A percentile compares a stretch with the other conserved stretches of the same genome.
phyloP scores from a whole-genome alignment of 2,113 vertebrate genomes.

The Oncorhynchus kisutch region DNA sequence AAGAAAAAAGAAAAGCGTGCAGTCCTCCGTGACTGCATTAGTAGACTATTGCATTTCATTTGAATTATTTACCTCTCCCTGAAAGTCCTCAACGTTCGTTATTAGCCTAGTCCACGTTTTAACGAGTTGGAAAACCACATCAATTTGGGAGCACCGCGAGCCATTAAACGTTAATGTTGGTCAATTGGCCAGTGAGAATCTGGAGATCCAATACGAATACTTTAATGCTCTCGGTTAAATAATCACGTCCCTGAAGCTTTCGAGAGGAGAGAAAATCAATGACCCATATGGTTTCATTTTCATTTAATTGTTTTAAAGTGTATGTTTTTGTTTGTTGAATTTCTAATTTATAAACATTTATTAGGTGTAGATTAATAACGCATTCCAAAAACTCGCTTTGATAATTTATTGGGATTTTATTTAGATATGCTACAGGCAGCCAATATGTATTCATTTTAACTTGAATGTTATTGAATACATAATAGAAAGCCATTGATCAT shows the following conservation, averaged over 20 bases:
- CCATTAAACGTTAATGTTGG: constrained; percentile 71
- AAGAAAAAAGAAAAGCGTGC: too few relatives aligned
- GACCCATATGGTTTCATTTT: constrained; percentile 35
- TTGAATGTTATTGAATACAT: background rate
- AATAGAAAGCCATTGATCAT: background rate
- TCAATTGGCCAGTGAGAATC: constrained; percentile 62
- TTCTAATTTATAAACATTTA: background rate
- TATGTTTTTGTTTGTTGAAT: constrained; percentile 6
- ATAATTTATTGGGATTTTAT: background rate
- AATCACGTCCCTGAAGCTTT: constrained; percentile 63
- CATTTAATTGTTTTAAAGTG: constrained; percentile 38
- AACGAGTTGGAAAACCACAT: too few relatives aligned
- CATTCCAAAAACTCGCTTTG: background rate
- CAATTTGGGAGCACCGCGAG: too few relatives aligned
- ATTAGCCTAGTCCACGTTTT: too few relatives aligned
- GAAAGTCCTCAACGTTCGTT: background rate
- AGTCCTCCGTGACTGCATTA: background rate
- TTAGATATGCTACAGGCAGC: background rate
- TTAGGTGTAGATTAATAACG: background rate
- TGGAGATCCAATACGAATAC: constrained; percentile 73
- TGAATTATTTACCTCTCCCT: too few relatives aligned
- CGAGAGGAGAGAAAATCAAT: constrained; percentile 54
- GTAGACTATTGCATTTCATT: background rate
- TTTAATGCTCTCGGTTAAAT: constrained; percentile 63
- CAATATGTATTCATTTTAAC: background rate